These are phyloP conservation scores for Myripristis murdjan DNA, from an alignment of 2,797 vertebrate species.

Conservation along the genomic window DNA sequence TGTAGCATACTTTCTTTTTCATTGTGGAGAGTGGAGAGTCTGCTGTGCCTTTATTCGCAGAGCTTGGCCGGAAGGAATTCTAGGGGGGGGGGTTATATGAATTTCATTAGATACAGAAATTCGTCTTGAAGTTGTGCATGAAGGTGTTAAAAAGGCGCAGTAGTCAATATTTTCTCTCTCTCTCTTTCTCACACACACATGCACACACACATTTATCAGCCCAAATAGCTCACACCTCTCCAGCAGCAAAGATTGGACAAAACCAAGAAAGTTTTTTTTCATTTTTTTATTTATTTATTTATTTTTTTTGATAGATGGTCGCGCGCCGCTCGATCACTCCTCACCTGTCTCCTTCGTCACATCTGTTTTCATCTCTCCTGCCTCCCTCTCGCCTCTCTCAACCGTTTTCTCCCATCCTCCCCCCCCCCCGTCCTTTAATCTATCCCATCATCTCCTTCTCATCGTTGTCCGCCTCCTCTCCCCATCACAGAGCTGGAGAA, in stretches of 20 bases:
- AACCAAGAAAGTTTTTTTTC: slow-evolving; percentile 9
- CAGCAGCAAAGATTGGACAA: slow-evolving; percentile 8
- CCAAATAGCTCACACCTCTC: slow-evolving; percentile 23
- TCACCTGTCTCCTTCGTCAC: slow-evolving; percentile 22
- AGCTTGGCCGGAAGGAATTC: too few species aligned
- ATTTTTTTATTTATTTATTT: too few species aligned
- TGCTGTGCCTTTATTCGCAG: background rate
- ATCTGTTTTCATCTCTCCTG: slow-evolving; percentile 5
- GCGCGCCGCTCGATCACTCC: slow-evolving; percentile 21
- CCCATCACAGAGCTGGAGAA: slow-evolving; percentile 15
- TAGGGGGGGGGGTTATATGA: too few species aligned
- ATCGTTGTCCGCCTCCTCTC: slow-evolving; percentile 11
- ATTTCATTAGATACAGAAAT: background rate
- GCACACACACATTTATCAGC: slow-evolving; percentile 32
- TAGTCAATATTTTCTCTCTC: background rate
- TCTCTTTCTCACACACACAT: background rate
- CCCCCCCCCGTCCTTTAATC: slow-evolving; percentile 24
- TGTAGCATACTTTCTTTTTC: background rate
- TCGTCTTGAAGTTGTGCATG: background rate
- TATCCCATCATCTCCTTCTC: slow-evolving; percentile 12
- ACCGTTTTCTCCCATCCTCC: slow-evolving; percentile 3
- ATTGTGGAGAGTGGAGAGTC: too few species aligned
- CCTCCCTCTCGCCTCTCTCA: background rate
- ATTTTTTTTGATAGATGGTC: slow-evolving; percentile 43
- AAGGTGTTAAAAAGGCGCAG: background rate